phyloP scores from a whole-genome alignment of 2,113 vertebrate species.

The Psettodes erumei region DNA sequence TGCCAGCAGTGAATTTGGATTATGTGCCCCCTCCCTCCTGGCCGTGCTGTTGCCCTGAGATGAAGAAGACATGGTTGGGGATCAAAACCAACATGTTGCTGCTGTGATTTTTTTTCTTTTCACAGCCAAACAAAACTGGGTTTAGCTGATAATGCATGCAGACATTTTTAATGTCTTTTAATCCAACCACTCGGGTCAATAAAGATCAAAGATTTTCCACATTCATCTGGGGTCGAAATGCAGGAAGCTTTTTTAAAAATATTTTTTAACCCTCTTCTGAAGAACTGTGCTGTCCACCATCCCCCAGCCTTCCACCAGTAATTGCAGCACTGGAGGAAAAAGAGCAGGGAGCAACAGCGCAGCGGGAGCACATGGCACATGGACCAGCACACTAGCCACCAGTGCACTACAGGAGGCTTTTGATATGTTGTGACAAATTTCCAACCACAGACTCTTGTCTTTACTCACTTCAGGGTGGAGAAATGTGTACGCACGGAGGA shows the following conservation, averaged over 20 bases:
- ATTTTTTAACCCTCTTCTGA: background rate
- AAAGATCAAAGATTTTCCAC: constrained; percentile 35
- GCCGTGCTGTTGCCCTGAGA: constrained; percentile 29
- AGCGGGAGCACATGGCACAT: constrained; percentile 52
- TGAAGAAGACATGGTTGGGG: constrained; percentile 35
- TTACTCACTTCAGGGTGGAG: constrained; percentile 61
- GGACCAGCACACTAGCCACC: constrained; percentile 50
- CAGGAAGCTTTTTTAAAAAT: background rate
- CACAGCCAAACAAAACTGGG: constrained; percentile 31
- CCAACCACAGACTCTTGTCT: constrained; percentile 23
- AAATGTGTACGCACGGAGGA: constrained; percentile 56
- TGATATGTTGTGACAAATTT: constrained; percentile 54
- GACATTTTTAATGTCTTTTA: constrained; percentile 52
- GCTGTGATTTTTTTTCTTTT: constrained; percentile 59
- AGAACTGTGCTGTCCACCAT: constrained; percentile 5
- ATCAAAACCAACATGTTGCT: constrained; percentile 54
- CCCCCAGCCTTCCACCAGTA: constrained; percentile 33
- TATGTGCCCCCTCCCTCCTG: constrained; percentile 23
- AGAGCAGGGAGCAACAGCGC: constrained; percentile 39
- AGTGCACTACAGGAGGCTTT: constrained; percentile 47
- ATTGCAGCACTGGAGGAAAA: constrained; percentile 50
- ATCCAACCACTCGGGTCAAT: constrained; percentile 37
- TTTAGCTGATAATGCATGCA: constrained; percentile 45
- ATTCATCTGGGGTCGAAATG: constrained; percentile 32
- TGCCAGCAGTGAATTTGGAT: constrained; percentile 18